Conservation (phyloP, 1,140 invertebrate genomes). For the Lamellibrachia luymesi region DNA sequence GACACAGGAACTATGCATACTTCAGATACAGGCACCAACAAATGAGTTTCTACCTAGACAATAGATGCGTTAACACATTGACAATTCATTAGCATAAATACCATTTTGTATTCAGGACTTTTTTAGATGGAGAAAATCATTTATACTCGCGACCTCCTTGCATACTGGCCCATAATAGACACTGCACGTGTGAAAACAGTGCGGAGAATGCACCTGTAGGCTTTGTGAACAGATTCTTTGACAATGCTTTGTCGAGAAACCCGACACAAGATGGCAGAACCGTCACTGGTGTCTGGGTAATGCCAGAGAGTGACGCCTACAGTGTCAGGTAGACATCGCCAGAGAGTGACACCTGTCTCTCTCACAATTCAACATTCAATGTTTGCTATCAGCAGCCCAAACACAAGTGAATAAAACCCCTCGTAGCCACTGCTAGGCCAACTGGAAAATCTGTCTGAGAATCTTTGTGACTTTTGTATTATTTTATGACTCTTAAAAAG, state of each 20-base stretch:
- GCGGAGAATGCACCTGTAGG: background rate
- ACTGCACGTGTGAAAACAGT: background rate
- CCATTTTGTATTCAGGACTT: background rate
- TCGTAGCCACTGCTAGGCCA: background rate
- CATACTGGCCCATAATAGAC: background rate
- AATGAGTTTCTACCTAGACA: background rate
- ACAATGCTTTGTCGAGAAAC: background rate
- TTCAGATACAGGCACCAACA: background rate
- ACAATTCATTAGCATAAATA: background rate
- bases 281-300: background rate
- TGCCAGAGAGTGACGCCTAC: background rate
- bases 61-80: background rate
- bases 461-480: background rate
- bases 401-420: background rate
- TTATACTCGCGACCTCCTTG: background rate
- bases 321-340: background rate
- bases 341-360: background rate
- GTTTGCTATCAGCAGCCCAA: background rate
- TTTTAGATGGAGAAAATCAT: background rate
- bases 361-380: background rate
- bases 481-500: background rate
- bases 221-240: background rate
- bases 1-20: background rate
- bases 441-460: background rate
- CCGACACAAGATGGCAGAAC: background rate